A percentile compares a stretch with the other conserved stretches of the same genome.
phyloP scores from a whole-genome alignment of 2,888 invertebrate genomes.

The Idaea dimidiata region DNA sequence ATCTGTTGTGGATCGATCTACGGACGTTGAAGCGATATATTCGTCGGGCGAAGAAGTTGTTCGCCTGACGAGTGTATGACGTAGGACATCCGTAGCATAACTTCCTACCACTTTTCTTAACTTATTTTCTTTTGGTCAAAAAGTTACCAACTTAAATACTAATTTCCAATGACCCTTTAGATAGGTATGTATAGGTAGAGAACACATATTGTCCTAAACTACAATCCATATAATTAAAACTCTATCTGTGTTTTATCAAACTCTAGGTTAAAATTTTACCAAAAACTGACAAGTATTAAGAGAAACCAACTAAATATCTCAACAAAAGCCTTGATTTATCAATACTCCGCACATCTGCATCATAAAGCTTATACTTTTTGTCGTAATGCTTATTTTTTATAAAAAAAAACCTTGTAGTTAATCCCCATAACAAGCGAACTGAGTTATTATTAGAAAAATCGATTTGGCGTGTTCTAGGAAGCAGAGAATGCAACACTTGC shows the following conservation, averaged over 20 bases:
- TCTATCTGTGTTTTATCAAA: background rate
- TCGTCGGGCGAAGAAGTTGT: no score
- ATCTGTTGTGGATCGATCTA: no score
- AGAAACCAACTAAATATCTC: conserved; percentile 13
- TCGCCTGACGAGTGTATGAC: no score
- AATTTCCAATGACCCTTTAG: no score
- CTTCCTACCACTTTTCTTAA: no score
- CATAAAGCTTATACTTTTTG: conserved; percentile 32
- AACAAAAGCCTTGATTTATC: conserved; percentile 6
- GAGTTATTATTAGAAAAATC: conserved; percentile 44
- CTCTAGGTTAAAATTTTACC: background rate
- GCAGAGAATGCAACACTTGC: conserved; percentile 63
- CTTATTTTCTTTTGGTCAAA: no score
- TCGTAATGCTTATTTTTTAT: conserved; percentile 30
- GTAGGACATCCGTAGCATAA: no score
- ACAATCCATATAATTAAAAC: no score
- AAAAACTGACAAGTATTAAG: background rate
- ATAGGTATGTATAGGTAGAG: no score
- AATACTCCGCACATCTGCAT: conserved; percentile 36
- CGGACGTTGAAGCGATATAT: no score
- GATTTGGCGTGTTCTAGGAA: conserved; percentile 64
- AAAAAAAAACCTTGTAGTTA: conserved; percentile 40
- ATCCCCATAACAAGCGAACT: conserved; percentile 61
- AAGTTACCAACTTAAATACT: no score
- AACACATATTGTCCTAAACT: no score